Conservation (phyloP, 2,888 invertebrate genomes). For the Encarsia formosa region DNA sequence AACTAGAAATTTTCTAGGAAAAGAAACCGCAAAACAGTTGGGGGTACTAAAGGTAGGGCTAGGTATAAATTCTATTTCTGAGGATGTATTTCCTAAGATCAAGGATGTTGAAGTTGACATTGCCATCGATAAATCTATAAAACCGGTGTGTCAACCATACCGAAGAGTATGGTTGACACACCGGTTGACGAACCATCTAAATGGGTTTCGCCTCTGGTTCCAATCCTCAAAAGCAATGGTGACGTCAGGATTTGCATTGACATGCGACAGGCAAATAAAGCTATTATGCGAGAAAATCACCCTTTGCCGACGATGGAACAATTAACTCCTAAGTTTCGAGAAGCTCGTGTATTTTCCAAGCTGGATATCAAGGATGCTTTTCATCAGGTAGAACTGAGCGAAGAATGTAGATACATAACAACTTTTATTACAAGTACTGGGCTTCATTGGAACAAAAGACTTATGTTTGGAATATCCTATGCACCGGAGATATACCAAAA, state of each 20-base stretch:
- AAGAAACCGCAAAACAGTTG: conserved; percentile 27
- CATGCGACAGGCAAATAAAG: conserved; percentile 11
- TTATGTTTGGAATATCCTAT: conserved; percentile 46
- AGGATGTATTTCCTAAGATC: conserved; percentile 31
- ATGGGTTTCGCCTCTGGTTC: conserved; percentile 6
- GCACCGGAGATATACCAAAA: conserved; percentile 50
- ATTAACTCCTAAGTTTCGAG: conserved; percentile 3
- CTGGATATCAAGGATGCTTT: conserved; percentile 7
- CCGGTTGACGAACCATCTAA: neutral
- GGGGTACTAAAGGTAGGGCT: conserved; percentile 30
- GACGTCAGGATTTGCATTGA: conserved; percentile 25
- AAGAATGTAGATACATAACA: conserved; percentile 33
- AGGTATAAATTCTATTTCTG: neutral
- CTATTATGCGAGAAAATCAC: conserved; percentile 1
- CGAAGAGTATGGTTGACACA: conserved; percentile 31
- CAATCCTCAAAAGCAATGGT: neutral
- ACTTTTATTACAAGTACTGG: conserved; percentile 44
- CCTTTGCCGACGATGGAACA: conserved; percentile 5
- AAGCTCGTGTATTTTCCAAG: conserved; percentile 4
- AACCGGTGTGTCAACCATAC: conserved; percentile 38
- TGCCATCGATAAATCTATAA: conserved; percentile 32
- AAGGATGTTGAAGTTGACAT: conserved; percentile 34
- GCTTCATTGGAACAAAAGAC: conserved; percentile 43
- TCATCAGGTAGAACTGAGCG: conserved; percentile 7
- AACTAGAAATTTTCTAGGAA: conserved; percentile 28